These are phyloP conservation scores for Latheticus oryzae DNA, from an alignment of 2,888 invertebrate species.

Conservation along the genomic window DNA sequence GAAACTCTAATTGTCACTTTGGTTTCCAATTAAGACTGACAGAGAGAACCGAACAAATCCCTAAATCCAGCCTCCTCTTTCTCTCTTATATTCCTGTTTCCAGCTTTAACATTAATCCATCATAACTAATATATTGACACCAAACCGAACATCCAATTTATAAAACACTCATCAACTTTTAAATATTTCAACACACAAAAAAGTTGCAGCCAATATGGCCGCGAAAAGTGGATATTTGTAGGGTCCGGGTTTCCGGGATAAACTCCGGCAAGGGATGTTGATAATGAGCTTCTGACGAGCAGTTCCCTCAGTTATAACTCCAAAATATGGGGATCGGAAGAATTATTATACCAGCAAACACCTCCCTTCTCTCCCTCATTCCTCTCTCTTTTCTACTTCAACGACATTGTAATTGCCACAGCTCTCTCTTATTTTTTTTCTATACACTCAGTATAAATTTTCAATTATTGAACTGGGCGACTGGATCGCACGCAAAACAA, in stretches of 20 bases:
- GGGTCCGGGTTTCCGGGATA: conserved; percentile 55
- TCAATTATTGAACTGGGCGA: conserved; percentile 45
- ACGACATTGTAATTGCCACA: conserved; percentile 56
- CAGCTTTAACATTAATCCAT: conserved; percentile 18
- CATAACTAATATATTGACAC: conserved; percentile 9
- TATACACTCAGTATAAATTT: conserved; percentile 14
- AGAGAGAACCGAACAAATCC: conserved; percentile 48
- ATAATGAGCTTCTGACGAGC: conserved; percentile 61
- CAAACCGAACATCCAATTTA: conserved; percentile 15
- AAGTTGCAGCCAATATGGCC: conserved; percentile 55
- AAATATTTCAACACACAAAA: conserved; percentile 51
- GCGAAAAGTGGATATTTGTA: conserved; percentile 51
- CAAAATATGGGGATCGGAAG: conserved; percentile 60
- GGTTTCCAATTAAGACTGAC: conserved; percentile 64
- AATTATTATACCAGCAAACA: conserved; percentile 55
- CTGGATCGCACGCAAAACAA: conserved; percentile 51
- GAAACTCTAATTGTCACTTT: conserved; percentile 64
- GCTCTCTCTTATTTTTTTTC: conserved; percentile 36
- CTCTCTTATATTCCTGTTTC: conserved; percentile 14
- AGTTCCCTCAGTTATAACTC: conserved; percentile 58
- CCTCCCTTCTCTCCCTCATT: conserved; percentile 36
- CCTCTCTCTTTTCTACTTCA: conserved; percentile 46
- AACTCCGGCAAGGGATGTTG: conserved; percentile 57
- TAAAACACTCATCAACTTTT: conserved; percentile 11
- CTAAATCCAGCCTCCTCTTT: too few species aligned